phyloP scores from a whole-genome alignment of 2,888 invertebrate genomes.

The Gymnocheta viridis region DNA sequence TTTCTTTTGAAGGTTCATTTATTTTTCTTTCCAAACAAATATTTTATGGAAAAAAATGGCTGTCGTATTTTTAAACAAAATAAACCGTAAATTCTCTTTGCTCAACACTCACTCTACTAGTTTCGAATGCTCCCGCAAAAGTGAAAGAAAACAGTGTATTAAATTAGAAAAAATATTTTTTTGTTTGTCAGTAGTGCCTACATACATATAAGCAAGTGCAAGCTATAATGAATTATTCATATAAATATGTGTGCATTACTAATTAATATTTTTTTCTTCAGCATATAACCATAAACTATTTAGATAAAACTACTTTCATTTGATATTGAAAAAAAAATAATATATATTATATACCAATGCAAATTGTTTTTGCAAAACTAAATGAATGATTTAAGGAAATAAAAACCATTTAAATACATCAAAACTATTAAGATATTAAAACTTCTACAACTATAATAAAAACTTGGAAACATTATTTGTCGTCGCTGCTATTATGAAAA shows the following conservation, averaged over 20 bases:
- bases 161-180: neutral
- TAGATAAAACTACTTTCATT: conserved; percentile 48
- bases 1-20: conserved; percentile 48
- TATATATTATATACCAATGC: neutral
- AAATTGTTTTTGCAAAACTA: neutral
- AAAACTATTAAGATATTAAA: conserved; percentile 26
- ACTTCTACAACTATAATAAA: neutral
- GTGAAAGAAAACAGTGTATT: conserved; percentile 24
- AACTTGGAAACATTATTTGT: conserved; percentile 10
- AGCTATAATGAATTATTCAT: conserved; percentile 14
- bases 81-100: conserved; percentile 31
- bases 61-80: conserved; percentile 33
- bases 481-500: conserved; percentile 36
- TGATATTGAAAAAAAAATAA: neutral
- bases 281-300: too few relatives aligned
- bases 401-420: conserved; percentile 1
- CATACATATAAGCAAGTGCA: conserved; percentile 30
- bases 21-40: conserved; percentile 43
- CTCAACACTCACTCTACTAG: conserved; percentile 20
- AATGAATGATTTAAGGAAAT: neutral
- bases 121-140: neutral
- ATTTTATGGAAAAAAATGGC: conserved; percentile 55
- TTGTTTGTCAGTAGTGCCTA: neutral
- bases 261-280: conserved; percentile 2
- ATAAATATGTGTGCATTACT: conserved; percentile 7